Percentiles rank a stretch among this genome's conserved stretches.
phyloP scores from a whole-genome alignment of 2,113 vertebrate species.

The Pycnonotus jocosus region DNA sequence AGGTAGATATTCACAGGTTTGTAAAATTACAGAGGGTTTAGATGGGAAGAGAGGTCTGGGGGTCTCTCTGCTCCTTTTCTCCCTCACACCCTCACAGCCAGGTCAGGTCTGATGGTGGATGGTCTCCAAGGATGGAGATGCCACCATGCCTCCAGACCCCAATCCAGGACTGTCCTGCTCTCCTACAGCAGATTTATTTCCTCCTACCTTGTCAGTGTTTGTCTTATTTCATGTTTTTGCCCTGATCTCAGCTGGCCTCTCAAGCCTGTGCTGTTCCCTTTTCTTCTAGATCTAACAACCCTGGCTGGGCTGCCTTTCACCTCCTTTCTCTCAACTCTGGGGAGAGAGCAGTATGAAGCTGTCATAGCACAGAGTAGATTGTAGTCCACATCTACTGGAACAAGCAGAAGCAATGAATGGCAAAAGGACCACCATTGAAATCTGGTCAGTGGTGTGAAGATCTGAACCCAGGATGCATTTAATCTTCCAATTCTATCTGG shows the following conservation, averaged over 20 bases:
- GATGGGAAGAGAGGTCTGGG: not conserved
- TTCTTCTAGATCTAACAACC: not conserved
- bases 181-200: not conserved
- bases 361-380: not conserved
- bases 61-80: not conserved
- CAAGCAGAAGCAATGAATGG: not conserved
- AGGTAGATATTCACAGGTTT: not conserved
- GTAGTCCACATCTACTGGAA: not conserved
- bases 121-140: not conserved
- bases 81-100: not conserved
- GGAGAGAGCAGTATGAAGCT: not conserved
- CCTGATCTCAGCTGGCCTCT: not conserved
- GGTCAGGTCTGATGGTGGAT: not conserved
- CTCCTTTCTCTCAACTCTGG: not conserved
- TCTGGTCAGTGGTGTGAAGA: not conserved
- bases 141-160: not conserved
- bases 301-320: not conserved
- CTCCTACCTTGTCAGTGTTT: not conserved
- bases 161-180: not conserved
- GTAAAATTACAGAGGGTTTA: not conserved
- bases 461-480: not conserved
- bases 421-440: not conserved
- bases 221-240: not conserved
- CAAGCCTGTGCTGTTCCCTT: not conserved
- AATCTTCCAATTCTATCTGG: not conserved